Conservation (phyloP, 2,113 vertebrate species). For the Geococcyx californianus region DNA sequence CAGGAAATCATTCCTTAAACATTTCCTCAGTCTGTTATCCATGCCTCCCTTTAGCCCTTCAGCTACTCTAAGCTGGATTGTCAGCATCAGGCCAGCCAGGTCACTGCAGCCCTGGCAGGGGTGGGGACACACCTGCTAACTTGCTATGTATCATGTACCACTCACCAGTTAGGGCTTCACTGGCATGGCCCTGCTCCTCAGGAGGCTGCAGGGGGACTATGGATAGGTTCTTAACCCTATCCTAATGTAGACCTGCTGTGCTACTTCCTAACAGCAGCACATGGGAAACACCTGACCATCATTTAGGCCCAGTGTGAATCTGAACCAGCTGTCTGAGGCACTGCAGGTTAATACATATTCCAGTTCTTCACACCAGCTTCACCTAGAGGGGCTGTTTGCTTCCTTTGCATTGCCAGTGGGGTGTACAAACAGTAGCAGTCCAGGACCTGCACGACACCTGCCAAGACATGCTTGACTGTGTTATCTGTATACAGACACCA, state of each 20-base stretch:
- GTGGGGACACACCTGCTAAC: too few species aligned
- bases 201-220: background rate
- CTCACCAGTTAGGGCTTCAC: too few species aligned
- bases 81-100: accelerated
- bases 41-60: background rate
- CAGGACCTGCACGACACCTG: background rate
- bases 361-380: background rate
- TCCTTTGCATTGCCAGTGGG: background rate
- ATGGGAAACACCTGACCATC: background rate
- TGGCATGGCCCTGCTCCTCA: background rate
- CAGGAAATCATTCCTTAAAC: background rate
- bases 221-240: background rate
- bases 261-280: background rate
- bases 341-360: background rate
- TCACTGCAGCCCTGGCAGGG: background rate
- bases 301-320: background rate
- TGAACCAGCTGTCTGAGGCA: background rate
- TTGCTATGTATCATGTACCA: too few species aligned
- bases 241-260: background rate
- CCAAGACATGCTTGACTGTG: background rate
- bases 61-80: background rate
- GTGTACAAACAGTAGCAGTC: background rate
- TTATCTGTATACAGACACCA: background rate
- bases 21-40: background rate
- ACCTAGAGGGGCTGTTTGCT: background rate